Evolutionary conservation across 1,140 invertebrate species (phyloP).

Genomic region (Parasteatoda tepidariorum): DNA sequence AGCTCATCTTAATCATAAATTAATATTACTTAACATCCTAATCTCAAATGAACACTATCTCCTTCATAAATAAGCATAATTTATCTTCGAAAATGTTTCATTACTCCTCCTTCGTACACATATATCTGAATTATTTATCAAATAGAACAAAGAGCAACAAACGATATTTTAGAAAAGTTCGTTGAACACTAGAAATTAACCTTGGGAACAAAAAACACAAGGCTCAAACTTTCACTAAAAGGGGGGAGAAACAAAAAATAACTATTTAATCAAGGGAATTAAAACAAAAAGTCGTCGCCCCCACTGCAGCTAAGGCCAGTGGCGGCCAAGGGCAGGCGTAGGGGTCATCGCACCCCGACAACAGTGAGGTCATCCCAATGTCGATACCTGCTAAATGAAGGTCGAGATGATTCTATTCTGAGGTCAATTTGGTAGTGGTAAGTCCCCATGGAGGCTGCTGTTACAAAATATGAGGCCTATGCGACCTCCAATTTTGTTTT

Average conservation of each 20-base stretch:
- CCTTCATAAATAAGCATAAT: background rate
- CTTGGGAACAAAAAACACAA: background rate
- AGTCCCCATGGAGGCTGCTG: background rate
- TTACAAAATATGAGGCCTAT: background rate
- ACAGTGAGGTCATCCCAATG: constrained; percentile 23
- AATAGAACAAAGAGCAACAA: background rate
- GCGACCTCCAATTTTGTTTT: constrained; percentile 26
- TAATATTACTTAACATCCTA: no score
- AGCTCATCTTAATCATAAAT: no score
- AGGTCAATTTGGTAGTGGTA: constrained; percentile 8
- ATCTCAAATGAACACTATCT: no score
- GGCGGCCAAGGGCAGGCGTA: constrained; percentile 19
- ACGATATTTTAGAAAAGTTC: background rate
- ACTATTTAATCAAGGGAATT: background rate
- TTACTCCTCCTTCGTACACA: background rate
- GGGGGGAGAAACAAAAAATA: background rate
- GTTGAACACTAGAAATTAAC: background rate
- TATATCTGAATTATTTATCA: no score
- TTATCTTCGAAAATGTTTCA: background rate
- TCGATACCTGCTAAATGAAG: constrained; percentile 37
- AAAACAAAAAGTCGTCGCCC: constrained; percentile 45
- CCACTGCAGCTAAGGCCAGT: background rate
- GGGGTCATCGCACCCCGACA: constrained; percentile 31
- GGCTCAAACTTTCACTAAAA: background rate
- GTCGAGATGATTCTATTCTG: background rate